A percentile compares a stretch with the other conserved stretches of the same genome.
phyloP scores from a whole-genome alignment of 2,113 vertebrate species.

The Phocoena sinus region DNA sequence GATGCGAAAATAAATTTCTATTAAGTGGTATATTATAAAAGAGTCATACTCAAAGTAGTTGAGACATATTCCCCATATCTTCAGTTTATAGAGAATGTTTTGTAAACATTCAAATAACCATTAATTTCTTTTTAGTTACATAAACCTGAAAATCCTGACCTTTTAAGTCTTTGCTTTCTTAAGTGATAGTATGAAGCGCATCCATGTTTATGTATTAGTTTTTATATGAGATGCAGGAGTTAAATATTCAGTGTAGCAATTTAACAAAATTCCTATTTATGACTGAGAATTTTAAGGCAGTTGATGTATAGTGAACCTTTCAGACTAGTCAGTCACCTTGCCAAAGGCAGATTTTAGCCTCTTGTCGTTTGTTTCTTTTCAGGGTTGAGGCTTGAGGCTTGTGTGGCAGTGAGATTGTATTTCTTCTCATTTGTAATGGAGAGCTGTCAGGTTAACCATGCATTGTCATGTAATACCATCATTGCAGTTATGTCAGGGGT shows the following conservation, averaged over 20 bases:
- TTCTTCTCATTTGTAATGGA: neutral
- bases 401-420: neutral
- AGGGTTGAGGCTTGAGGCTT: neutral
- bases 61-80: neutral
- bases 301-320: conserved; percentile 19
- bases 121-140: neutral
- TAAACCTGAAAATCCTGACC: neutral
- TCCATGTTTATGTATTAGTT: neutral
- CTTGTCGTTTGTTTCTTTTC: neutral
- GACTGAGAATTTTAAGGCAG: neutral
- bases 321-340: conserved; percentile 9
- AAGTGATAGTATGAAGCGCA: neutral
- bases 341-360: neutral
- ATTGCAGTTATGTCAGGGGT: neutral
- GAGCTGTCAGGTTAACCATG: neutral
- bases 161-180: neutral
- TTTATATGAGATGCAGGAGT: neutral
- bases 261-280: neutral
- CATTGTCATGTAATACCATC: fast-evolving
- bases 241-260: neutral
- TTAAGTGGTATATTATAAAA: neutral
- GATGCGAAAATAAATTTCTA: neutral
- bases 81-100: neutral
- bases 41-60: neutral
- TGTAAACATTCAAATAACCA: neutral